These are phyloP conservation scores for Fratercula arctica DNA, from an alignment of 2,797 vertebrate species.

Conservation along the genomic window DNA sequence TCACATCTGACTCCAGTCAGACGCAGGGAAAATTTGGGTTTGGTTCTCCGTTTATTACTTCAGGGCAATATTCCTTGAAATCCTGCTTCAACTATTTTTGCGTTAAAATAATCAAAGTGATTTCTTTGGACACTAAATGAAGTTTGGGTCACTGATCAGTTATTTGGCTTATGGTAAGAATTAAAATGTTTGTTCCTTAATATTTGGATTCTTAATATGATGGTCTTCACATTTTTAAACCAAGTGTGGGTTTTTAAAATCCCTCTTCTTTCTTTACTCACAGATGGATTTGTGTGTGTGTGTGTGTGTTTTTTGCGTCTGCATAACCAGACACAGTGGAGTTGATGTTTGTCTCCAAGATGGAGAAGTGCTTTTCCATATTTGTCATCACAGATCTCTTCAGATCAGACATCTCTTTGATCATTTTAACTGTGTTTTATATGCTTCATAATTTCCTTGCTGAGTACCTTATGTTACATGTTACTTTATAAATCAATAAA, in stretches of 20 bases:
- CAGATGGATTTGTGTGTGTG: neutral
- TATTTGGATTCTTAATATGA: neutral
- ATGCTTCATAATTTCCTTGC: constrained; percentile 58
- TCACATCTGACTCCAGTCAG: neutral
- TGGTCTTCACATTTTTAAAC: neutral
- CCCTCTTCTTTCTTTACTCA: neutral
- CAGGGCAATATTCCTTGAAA: neutral
- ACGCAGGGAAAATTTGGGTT: rapidly evolving
- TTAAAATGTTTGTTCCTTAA: neutral
- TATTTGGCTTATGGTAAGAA: neutral
- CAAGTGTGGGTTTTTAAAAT: neutral
- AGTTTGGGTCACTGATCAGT: neutral
- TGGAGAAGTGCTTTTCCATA: constrained; percentile 46
- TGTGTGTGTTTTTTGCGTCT: neutral
- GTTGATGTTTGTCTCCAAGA: constrained; percentile 27
- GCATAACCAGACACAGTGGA: neutral
- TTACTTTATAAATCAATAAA: constrained; percentile 68
- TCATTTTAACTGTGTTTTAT: constrained; percentile 55
- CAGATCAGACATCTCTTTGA: constrained; percentile 56
- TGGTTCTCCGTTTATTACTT: neutral
- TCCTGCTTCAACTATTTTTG: neutral
- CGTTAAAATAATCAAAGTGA: neutral
- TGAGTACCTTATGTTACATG: constrained; percentile 51
- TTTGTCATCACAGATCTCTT: constrained; percentile 48
- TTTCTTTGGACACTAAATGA: neutral